Evolutionary conservation across 2,113 vertebrate species (phyloP).

Genomic region (Malurus cyaneus): DNA sequence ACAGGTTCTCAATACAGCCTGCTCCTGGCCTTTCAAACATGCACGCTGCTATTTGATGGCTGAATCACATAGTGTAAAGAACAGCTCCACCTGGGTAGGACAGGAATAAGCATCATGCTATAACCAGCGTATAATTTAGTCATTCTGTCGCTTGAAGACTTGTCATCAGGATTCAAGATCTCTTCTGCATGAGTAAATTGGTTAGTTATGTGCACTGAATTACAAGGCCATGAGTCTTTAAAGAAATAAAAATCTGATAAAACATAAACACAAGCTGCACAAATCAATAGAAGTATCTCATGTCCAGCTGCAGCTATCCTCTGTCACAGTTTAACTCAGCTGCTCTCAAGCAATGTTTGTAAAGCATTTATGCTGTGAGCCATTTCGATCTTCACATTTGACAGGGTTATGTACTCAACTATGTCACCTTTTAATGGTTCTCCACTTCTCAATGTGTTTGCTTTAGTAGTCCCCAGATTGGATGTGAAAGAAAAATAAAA

Average conservation of each 20-base stretch:
- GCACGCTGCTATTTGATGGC: conserved; percentile 41
- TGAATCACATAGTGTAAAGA: conserved; percentile 54
- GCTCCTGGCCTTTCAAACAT: conserved; percentile 43
- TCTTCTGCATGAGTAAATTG: neutral
- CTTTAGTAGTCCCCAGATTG: conserved; percentile 37
- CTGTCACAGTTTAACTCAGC: conserved; percentile 12
- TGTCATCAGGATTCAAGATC: neutral
- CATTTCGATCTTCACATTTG: conserved; percentile 45
- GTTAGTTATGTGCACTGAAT: conserved; percentile 16
- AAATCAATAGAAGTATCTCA: neutral
- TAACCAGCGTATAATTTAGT: conserved; percentile 36
- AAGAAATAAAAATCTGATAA: neutral
- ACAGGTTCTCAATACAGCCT: conserved; percentile 65
- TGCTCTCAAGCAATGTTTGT: conserved; percentile 37
- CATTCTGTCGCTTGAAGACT: conserved; percentile 31
- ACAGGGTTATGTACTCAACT: conserved; percentile 62
- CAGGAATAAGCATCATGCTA: conserved; percentile 26
- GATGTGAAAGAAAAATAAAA: neutral
- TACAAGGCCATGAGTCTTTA: neutral
- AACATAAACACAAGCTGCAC: neutral
- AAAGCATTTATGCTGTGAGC: conserved; percentile 40
- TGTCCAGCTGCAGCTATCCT: neutral
- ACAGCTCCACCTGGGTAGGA: conserved; percentile 47
- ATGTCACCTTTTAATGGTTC: conserved; percentile 64
- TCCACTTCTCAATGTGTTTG: conserved; percentile 48